Evolutionary conservation across 1,140 invertebrate genomes (phyloP).

Genomic region (Thaumatotibia leucotreta): DNA sequence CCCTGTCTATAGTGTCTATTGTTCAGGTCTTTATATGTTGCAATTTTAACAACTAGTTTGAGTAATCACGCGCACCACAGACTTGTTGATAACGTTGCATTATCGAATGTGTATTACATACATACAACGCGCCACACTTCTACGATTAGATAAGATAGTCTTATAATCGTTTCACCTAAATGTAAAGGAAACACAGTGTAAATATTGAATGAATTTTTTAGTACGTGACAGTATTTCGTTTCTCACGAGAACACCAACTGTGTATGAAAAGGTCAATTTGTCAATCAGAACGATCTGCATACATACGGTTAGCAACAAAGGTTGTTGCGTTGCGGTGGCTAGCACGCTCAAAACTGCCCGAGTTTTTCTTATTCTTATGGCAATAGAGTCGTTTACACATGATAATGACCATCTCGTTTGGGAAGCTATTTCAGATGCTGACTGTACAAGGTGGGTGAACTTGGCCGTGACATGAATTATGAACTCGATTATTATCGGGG

Average conservation of each 20-base stretch:
- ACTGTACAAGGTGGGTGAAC: constrained; percentile 38
- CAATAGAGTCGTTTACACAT: background rate
- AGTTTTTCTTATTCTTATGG: background rate
- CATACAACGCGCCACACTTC: background rate
- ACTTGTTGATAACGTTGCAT: background rate
- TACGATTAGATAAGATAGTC: constrained; percentile 7
- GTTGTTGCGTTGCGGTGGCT: background rate
- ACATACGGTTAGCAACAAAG: background rate
- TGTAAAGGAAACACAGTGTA: background rate
- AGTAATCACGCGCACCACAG: background rate
- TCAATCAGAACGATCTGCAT: background rate
- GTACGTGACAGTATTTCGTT: background rate
- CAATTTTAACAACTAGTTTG: background rate
- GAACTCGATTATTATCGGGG: constrained; percentile 48
- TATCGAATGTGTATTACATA: background rate
- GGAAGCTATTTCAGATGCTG: background rate
- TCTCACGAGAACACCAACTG: background rate
- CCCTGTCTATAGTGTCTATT: background rate
- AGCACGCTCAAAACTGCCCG: background rate
- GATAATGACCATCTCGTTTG: background rate
- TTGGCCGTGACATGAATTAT: constrained; percentile 40
- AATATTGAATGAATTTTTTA: constrained; percentile 2
- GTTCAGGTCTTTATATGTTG: background rate
- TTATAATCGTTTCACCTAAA: constrained; percentile 12
- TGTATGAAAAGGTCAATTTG: background rate